Conservation (phyloP, 2,888 invertebrate genomes). For the Mimachlamys varia region DNA sequence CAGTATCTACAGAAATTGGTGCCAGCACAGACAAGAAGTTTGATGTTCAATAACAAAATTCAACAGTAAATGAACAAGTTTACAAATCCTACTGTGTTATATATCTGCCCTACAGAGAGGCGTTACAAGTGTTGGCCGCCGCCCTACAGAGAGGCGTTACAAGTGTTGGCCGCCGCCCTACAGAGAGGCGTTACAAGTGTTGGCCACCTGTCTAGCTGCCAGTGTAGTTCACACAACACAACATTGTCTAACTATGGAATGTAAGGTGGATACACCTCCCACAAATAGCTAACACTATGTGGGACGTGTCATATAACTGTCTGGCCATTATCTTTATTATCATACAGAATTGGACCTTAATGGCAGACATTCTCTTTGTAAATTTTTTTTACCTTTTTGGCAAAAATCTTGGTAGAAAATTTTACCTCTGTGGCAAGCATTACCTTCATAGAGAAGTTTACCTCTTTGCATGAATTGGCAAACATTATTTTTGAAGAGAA, state of each 20-base stretch:
- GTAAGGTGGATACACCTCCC: not conserved
- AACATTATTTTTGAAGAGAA: not conserved
- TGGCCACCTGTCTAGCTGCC: constrained; percentile 22
- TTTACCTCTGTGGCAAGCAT: not conserved
- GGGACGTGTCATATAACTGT: not conserved
- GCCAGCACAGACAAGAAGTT: not conserved
- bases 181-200: not conserved
- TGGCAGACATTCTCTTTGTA: too few relatives aligned
- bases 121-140: not conserved
- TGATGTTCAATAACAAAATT: not conserved
- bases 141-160: not conserved
- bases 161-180: not conserved
- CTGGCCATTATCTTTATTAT: not conserved
- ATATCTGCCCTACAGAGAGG: too few relatives aligned
- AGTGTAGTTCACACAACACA: not conserved
- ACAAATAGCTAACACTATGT: not conserved
- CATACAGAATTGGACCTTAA: not conserved
- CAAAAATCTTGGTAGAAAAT: not conserved
- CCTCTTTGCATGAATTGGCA: not conserved
- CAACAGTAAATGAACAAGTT: not conserved
- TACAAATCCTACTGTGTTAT: not conserved
- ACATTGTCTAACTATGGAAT: constrained; percentile 11
- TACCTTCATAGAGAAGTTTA: not conserved
- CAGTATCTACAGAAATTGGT: not conserved
- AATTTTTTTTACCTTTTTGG: too few relatives aligned